These are phyloP conservation scores for Odocoileus virginianus DNA, from an alignment of 2,113 vertebrate genomes.

Conservation along the genomic window DNA sequence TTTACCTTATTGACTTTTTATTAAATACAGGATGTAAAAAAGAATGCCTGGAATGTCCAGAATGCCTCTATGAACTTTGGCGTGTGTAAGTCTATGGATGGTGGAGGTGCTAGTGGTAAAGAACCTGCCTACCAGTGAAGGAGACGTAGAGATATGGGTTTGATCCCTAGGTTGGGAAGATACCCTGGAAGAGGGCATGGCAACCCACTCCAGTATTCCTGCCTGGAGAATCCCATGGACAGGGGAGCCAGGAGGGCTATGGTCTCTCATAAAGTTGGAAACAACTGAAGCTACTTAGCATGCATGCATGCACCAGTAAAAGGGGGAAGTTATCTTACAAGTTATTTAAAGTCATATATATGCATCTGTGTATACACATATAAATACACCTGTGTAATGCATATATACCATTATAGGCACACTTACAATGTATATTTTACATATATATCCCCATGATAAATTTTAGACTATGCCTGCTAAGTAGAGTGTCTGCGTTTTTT, in stretches of 20 bases:
- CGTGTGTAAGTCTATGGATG: not conserved
- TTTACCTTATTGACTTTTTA: not conserved
- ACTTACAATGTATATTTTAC: not conserved
- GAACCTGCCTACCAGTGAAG: not conserved
- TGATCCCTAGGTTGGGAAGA: not conserved
- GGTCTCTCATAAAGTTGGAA: not conserved
- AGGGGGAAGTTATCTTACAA: not conserved
- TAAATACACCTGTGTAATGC: not conserved
- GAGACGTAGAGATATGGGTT: not conserved
- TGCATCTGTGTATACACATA: too few species aligned
- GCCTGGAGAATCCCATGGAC: not conserved
- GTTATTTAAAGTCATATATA: not conserved
- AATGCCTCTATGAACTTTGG: not conserved
- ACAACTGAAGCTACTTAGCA: not conserved
- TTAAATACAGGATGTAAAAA: not conserved
- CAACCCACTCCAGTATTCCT: not conserved
- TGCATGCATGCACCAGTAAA: not conserved
- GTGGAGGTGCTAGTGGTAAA: not conserved
- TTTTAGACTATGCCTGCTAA: not conserved
- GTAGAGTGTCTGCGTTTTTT: constrained; percentile 9
- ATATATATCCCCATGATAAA: not conserved
- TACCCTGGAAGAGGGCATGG: not conserved
- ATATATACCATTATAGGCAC: not conserved
- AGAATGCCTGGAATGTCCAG: not conserved
- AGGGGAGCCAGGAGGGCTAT: not conserved